A percentile compares a stretch with the other conserved stretches of the same genome.
phyloP scores from a whole-genome alignment of 92 coral and sea anemone genomes.

The Parazoanthus swiftii region DNA sequence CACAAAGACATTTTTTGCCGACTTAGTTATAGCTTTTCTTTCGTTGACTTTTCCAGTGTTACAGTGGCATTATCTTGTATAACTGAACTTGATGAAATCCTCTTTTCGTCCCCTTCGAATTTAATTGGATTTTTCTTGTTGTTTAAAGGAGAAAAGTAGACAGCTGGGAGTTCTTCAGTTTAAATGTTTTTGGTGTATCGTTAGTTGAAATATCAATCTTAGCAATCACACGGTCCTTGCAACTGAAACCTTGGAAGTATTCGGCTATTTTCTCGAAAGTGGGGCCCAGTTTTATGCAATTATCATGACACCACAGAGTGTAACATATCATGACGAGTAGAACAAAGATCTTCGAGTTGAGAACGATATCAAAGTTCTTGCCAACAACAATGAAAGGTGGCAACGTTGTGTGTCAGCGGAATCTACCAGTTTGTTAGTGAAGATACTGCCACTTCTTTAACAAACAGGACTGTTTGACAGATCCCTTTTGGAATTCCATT shows the following conservation, averaged over 20 bases:
- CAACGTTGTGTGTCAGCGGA: not conserved
- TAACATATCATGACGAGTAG: slow-evolving; percentile 64
- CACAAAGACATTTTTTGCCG: not conserved
- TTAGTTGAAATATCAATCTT: slow-evolving; percentile 89
- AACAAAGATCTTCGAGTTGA: slow-evolving; percentile 79
- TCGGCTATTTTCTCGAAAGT: slow-evolving; percentile 81
- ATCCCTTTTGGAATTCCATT: no score
- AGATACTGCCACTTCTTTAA: not conserved
- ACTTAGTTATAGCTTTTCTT: slow-evolving; percentile 68
- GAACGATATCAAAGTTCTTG: slow-evolving; percentile 77
- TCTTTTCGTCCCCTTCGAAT: slow-evolving; percentile 76
- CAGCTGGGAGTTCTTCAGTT: slow-evolving; percentile 74
- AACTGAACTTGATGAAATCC: slow-evolving; percentile 76
- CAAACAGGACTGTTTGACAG: no score
- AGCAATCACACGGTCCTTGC: slow-evolving; percentile 77
- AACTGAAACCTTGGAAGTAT: slow-evolving; percentile 62
- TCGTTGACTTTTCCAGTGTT: slow-evolving; percentile 60
- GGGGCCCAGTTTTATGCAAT: slow-evolving; percentile 78
- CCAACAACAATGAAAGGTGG: slow-evolving; percentile 63
- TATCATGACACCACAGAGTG: slow-evolving; percentile 69
- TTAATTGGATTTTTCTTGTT: slow-evolving; percentile 73
- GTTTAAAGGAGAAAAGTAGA: slow-evolving; percentile 78
- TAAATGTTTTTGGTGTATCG: slow-evolving; percentile 64
- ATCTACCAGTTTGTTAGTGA: not conserved
- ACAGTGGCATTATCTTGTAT: slow-evolving; percentile 74